Percentiles rank a stretch among this genome's conserved stretches.
Evolutionary conservation across 2,797 vertebrate species (phyloP).

Genomic region (Cyprinodon diabolis): DNA sequence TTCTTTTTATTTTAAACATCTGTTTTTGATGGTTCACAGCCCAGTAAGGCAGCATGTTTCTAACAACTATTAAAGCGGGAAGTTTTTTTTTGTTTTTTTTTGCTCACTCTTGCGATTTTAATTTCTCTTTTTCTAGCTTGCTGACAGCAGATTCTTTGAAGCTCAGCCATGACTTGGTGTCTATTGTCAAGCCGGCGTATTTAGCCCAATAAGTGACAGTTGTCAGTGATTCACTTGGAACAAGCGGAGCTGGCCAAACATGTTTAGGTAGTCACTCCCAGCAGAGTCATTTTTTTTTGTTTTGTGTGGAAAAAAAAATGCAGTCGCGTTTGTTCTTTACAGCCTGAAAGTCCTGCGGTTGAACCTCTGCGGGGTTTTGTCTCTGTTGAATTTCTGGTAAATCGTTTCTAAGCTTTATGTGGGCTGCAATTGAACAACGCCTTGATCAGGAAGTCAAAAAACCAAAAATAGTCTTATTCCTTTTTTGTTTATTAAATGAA

Average conservation of each 20-base stretch:
- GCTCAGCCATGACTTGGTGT: conserved; percentile 35
- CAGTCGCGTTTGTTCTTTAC: neutral
- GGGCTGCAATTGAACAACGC: too few relatives aligned
- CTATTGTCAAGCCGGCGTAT: conserved; percentile 47
- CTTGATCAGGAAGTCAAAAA: too few relatives aligned
- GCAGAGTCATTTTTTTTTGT: neutral
- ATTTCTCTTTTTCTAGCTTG: conserved; percentile 17
- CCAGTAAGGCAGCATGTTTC: conserved; percentile 12
- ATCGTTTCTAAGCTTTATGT: too few relatives aligned
- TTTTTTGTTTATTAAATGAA: too few relatives aligned
- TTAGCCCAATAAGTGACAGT: conserved; percentile 36
- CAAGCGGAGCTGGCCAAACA: conserved; percentile 69
- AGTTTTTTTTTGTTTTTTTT: neutral
- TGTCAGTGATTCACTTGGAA: conserved; percentile 27
- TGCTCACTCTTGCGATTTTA: conserved; percentile 12
- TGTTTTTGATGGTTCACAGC: conserved; percentile 17
- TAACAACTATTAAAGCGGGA: conserved; percentile 1
- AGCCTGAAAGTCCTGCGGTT: neutral
- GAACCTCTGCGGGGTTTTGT: neutral
- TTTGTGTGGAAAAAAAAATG: conserved; percentile 6
- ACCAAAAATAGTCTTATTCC: too few relatives aligned
- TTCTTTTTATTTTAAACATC: conserved; percentile 20
- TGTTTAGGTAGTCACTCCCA: conserved; percentile 59
- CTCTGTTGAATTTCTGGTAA: neutral
- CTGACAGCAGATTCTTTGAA: conserved; percentile 35